Base-by-base conservation (phyloP, 2,113 vertebrate species). In the Cinclus cinclus region DNA sequence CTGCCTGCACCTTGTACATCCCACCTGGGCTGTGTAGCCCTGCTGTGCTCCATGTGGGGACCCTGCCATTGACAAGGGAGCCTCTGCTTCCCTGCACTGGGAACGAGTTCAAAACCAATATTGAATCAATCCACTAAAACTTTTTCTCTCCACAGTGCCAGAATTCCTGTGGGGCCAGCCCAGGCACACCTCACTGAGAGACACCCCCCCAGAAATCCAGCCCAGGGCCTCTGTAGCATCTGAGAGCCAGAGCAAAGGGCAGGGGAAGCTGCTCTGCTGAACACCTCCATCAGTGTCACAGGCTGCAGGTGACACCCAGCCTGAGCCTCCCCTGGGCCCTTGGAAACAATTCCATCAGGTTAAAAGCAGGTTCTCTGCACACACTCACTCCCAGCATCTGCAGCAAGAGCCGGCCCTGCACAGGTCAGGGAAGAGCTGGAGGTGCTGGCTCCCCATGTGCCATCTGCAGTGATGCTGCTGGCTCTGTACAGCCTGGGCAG, bases 201-300 rank as follows among this genome's bases (percentile, higher is more conserved):
- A 44, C 42, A 21, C 16, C 37, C 15, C 24, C 16, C 25, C 42
- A 4, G 2, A 1, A 1, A 0, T 42, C 30, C 78, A 82, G 74
- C 27, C 52, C 76, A 30, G 44, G 37, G 58, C 46, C 47, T 25
- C 58, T 5, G 39, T 46, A 59, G 86, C 58, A 8, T 2, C 16
- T 2, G 2, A 15, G 33, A 65, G 28, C 37, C 62, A 16, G 1
- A 0, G 53, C 33, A 31, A 11, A 39, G 55, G 0, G 0, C 7
- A 37, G 41, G 30, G 5, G 46, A 44, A 23, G 39, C 19, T 8
- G 3, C 30, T 24, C 15, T 68, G 67, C 76, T 50, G 18, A 37
- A 2, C 5, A 0, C 4, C 24, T 18, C 52, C 52, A 15, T 4
- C 80, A 18, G 1, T 2, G 14, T 31, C 88, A 39, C 77, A 77